Base-by-base conservation (phyloP, 2,113 vertebrate species). In the Phycodurus eques region DNA sequence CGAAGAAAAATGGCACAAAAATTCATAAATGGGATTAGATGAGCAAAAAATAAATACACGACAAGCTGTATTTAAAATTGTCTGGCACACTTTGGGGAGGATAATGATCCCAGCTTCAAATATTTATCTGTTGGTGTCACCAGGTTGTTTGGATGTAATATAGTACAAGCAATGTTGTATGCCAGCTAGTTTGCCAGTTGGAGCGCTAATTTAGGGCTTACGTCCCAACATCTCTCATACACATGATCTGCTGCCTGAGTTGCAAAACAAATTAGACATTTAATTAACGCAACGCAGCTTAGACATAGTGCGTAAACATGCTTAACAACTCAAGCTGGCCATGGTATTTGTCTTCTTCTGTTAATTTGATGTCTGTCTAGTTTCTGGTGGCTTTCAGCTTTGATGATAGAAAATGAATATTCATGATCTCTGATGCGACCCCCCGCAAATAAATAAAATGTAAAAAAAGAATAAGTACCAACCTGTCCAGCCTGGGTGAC, bases 401-500 rank as follows among this genome's bases (percentile, higher is more conserved):
- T 66, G n/a, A 64, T 22, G 56, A 49, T 22, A 47, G 17, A 49
- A 64, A 57, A 74, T 43, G 31, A 65, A 77, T 31, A 13, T 64
- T 79, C 10, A 17, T 19, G 22, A 14, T 54, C 39, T 56, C 20
- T 61, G 39, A 42, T 15, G 27, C 49, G 20, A 27, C 56, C 6
- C 46, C 20, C n/a, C 39, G 54, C 31, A 14, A 27, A 67, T 8
- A 11, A 39, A 39, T 6, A 9, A 22, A 56, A 46, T 13, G 47
- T 27, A 17, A 66, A 22, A 66, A n/a, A 27, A 47, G 44, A 66
- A 54, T 42, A 44, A 76, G 59, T 56, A 80, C 87, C 92, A 87
- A 99, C 98, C 98, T 93, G 96, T 99, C 97, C 97, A 99, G 27
- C 98, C 98, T 0, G 97, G 94, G 12, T 96, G 92, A 83, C 98